Evolutionary conservation across 30 jellyfish, hydroid and myxozoan genomes (phyloP), one percentile per base, ranked within the genome.

Genomic region (Cassiopea andromeda): DNA sequence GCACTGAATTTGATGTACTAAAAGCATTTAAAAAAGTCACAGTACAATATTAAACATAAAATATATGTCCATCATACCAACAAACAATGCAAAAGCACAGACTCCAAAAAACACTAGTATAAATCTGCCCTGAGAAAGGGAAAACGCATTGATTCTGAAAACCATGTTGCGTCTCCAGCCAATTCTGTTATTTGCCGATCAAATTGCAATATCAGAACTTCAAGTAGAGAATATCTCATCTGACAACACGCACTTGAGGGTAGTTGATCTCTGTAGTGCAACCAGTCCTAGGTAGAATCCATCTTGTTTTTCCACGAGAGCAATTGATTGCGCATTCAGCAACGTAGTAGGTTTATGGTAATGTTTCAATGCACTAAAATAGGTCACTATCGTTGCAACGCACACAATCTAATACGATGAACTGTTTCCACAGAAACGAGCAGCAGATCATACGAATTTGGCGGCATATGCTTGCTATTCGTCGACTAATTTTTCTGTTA

Each of bases 61-160:
- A 50, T 12, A 1, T 8, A 16, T n/a, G 43, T 17, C 6, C 43
- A 38, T 49, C 90, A 78, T 57, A 88, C 90, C 95, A 79, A 79
- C 95, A 54, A 69, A 73, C 70, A 88, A 78, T 57, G 87, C 60
- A 70, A 88, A 80, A 2, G 82, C 83, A 68, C 90, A 78, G 73
- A 74, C 81, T 18, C 80, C 95, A 73, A 88, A 80, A 43, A 80
- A 69, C 44, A 76, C 2, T 4, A 87, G 59, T 44, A 88, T 38
- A 6, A 88, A 2, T 88, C 77, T 88, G 67, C 88, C 87, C 17
- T 81, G 90, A 46, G 90, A 79, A 27, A 88, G 82, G 17, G 95
- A 88, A 7, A 88, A 79, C 14, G 95, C 95, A 79, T 71, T 88
- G 18, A 88, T 60, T 38, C 88, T 76, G 38, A 88, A 70, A 2